Evolutionary conservation across 2,113 vertebrate species (phyloP).

Genomic region (Plectropomus leopardus): DNA sequence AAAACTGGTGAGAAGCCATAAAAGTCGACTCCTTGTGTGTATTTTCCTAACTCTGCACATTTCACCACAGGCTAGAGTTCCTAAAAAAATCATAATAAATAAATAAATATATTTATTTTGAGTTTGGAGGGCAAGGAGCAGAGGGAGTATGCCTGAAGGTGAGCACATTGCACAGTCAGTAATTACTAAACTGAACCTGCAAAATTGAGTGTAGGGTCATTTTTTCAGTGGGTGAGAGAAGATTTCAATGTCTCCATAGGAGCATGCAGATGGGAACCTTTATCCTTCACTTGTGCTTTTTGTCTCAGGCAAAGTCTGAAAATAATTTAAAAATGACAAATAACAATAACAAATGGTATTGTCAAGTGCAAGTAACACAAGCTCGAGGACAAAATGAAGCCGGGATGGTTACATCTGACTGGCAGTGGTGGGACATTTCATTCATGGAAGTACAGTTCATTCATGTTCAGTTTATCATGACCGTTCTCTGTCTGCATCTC

Average conservation of each 20-base stretch:
- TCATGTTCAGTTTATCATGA: not conserved
- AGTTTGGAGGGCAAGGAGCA: conserved; percentile 10
- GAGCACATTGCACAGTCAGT: conserved; percentile 28
- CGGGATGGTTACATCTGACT: conserved; percentile 5
- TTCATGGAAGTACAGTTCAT: not conserved
- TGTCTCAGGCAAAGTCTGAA: conserved; percentile 77
- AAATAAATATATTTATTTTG: conserved; percentile 15
- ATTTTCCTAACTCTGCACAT: conserved; percentile 7
- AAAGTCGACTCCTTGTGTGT: not conserved
- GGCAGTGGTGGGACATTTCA: not conserved
- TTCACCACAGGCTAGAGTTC: conserved; percentile 3
- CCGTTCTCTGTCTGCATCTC: not conserved
- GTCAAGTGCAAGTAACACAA: conserved; percentile 26
- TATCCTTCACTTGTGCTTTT: conserved; percentile 64
- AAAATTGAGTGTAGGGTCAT: conserved; percentile 34
- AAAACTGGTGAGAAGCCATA: conserved; percentile 2
- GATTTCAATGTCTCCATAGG: conserved; percentile 38
- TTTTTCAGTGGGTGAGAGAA: conserved; percentile 31
- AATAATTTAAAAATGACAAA: conserved; percentile 75
- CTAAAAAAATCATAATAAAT: conserved; percentile 9
- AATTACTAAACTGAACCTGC: conserved; percentile 46
- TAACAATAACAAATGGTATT: conserved; percentile 70
- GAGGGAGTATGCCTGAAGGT: not conserved
- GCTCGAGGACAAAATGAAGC: conserved; percentile 24
- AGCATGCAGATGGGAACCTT: conserved; percentile 35